phyloP scores from a whole-genome alignment of 2,888 invertebrate genomes.

The Abscondita cerata region DNA sequence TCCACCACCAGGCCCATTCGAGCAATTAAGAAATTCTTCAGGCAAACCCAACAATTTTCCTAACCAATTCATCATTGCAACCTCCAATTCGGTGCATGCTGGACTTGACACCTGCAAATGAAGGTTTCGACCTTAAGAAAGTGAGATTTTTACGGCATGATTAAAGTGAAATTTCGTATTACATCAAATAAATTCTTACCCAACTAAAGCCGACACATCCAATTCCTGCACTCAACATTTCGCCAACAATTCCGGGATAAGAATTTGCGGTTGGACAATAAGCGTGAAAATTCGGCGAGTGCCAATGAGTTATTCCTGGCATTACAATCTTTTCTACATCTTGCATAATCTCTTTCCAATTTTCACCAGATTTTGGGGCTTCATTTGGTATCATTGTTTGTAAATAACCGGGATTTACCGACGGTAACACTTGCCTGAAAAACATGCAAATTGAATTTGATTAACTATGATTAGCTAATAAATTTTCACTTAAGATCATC shows the following conservation, averaged over 20 bases:
- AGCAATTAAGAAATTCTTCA: too few relatives aligned
- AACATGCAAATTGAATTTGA: neutral
- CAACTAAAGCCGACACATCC: conserved; percentile 89
- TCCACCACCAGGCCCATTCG: too few relatives aligned
- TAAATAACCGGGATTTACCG: conserved; percentile 89
- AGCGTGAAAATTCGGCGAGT: conserved; percentile 92
- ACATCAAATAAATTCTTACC: conserved; percentile 64
- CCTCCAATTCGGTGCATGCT: conserved; percentile 91
- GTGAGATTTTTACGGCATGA: conserved; percentile 16
- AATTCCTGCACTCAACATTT: conserved; percentile 83
- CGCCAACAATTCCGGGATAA: conserved; percentile 84
- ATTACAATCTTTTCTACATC: conserved; percentile 89
- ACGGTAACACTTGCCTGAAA: conserved; percentile 79
- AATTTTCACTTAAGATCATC: neutral
- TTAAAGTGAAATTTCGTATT: conserved; percentile 20
- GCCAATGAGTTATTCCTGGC: conserved; percentile 96
- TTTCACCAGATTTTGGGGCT: conserved; percentile 83
- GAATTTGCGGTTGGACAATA: conserved; percentile 90
- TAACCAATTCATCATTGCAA: conserved; percentile 91
- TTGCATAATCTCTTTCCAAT: conserved; percentile 83
- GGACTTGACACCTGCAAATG: conserved; percentile 53
- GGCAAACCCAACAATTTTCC: too few relatives aligned
- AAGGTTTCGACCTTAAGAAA: conserved; percentile 16
- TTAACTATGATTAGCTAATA: neutral
- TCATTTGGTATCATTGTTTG: conserved; percentile 78